A percentile compares a stretch with the other conserved stretches of the same genome.
These are phyloP conservation scores for Syngnathus acus DNA, from an alignment of 2,797 vertebrate genomes.

Conservation along the genomic window DNA sequence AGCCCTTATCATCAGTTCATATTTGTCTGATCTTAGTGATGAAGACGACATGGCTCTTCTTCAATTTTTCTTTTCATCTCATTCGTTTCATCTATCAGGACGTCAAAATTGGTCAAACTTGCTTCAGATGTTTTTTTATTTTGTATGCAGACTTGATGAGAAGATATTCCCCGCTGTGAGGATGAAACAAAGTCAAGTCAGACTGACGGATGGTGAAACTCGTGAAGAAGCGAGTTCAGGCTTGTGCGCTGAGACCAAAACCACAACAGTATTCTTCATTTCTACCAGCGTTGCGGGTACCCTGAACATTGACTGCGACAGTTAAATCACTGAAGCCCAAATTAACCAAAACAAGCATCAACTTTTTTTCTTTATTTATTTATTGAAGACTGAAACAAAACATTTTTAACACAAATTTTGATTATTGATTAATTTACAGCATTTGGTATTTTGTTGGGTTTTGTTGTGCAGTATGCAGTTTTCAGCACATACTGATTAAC, in stretches of 20 bases:
- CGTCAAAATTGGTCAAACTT: slow-evolving; percentile 22
- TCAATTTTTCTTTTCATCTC: slow-evolving; percentile 12
- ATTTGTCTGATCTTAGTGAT: not conserved
- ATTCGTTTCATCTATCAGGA: not conserved
- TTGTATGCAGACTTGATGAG: slow-evolving; percentile 15
- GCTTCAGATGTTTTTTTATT: slow-evolving; percentile 18
- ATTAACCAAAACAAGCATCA: too few species aligned
- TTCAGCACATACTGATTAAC: not conserved
- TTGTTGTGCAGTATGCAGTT: not conserved
- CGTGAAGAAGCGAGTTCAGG: slow-evolving; percentile 16
- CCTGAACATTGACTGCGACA: not conserved
- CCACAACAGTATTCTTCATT: slow-evolving; percentile 10
- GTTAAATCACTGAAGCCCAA: not conserved
- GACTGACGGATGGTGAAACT: slow-evolving; percentile 2
- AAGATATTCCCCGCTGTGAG: slow-evolving; percentile 17
- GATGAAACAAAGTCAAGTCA: slow-evolving; percentile 13
- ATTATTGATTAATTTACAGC: too few species aligned
- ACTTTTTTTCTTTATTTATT: too few species aligned
- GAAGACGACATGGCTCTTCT: slow-evolving; percentile 10
- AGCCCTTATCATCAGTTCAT: not conserved
- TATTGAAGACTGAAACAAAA: too few species aligned
- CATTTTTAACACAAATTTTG: too few species aligned
- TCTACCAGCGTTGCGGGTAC: not conserved
- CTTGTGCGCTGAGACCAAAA: slow-evolving; percentile 19
- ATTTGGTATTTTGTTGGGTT: not conserved